A percentile compares a stretch with the other conserved stretches of the same genome.
Conservation (phyloP, 2,888 invertebrate genomes). For the Achlya flavicornis region DNA sequence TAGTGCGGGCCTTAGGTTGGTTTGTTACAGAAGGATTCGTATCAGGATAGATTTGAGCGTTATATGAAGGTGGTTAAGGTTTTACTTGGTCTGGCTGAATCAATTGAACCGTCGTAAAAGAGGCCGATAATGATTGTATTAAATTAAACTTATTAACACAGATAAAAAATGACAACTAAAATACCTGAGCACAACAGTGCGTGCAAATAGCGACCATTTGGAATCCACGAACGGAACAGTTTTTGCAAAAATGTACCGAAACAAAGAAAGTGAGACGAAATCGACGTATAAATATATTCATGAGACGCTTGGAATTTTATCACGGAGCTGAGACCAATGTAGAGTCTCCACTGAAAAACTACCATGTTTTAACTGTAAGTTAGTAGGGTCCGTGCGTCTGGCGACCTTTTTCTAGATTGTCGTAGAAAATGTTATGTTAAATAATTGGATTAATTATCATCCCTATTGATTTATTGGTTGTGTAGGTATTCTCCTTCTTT, state of each 20-base stretch:
- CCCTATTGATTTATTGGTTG: background rate
- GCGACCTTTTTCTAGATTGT: background rate
- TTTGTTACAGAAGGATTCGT: no score
- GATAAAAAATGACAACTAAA: background rate
- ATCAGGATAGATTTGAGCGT: no score
- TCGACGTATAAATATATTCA: conserved; percentile 17
- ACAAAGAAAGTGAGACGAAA: conserved; percentile 30
- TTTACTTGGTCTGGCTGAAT: no score
- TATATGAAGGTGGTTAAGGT: no score
- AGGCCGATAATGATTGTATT: no score
- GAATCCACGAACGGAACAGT: conserved; percentile 25
- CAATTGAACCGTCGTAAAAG: no score
- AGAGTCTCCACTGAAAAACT: background rate
- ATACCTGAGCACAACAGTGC: conserved; percentile 3
- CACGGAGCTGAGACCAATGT: background rate
- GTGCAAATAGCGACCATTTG: conserved; percentile 1
- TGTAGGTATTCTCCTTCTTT: background rate
- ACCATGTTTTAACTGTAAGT: background rate
- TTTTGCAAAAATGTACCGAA: conserved; percentile 27
- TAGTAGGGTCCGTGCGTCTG: background rate
- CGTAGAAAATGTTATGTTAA: background rate
- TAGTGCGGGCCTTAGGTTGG: background rate
- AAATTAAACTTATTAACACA: no score
- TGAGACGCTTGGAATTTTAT: conserved; percentile 11
- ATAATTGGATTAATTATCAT: background rate